A percentile compares a stretch with the other conserved stretches of the same genome.
Conservation (phyloP, 2,113 vertebrate genomes). For the Microcebus griseorufus region DNA sequence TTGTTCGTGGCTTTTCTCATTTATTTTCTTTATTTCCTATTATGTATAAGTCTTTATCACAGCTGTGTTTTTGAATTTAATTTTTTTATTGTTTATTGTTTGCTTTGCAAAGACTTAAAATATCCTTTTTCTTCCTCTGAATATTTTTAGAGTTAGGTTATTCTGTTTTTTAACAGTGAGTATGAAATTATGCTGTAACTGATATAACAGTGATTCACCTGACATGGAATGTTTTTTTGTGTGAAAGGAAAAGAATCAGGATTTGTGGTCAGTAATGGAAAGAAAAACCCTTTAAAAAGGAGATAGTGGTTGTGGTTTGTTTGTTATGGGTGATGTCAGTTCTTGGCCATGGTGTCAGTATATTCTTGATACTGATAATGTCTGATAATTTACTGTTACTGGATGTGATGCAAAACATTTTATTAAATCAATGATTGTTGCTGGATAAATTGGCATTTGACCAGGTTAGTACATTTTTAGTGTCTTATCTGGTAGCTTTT, state of each 20-base stretch:
- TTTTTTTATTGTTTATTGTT: constrained; percentile 24
- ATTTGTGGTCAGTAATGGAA: neutral
- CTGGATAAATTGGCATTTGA: constrained; percentile 28
- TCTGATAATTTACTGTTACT: neutral
- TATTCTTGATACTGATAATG: neutral
- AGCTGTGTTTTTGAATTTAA: constrained; percentile 20
- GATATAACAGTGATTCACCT: neutral
- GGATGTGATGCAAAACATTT: neutral
- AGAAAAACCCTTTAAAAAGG: neutral
- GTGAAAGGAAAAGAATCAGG: neutral
- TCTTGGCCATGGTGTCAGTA: neutral
- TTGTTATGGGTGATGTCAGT: neutral
- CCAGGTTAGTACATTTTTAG: neutral
- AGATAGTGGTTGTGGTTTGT: neutral
- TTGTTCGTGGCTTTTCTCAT: neutral
- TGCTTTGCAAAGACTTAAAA: constrained; percentile 27
- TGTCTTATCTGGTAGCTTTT: constrained; percentile 4
- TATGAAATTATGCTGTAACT: constrained; percentile 55
- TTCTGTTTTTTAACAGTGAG: constrained; percentile 47
- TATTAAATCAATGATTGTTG: neutral
- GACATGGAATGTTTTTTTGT: neutral
- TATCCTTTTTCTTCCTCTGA: neutral
- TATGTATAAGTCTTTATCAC: neutral
- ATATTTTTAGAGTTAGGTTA: constrained; percentile 44
- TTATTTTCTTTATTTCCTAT: constrained; percentile 17